phyloP scores from a whole-genome alignment of 1,140 invertebrate genomes.

The Diorhabda elongata region DNA sequence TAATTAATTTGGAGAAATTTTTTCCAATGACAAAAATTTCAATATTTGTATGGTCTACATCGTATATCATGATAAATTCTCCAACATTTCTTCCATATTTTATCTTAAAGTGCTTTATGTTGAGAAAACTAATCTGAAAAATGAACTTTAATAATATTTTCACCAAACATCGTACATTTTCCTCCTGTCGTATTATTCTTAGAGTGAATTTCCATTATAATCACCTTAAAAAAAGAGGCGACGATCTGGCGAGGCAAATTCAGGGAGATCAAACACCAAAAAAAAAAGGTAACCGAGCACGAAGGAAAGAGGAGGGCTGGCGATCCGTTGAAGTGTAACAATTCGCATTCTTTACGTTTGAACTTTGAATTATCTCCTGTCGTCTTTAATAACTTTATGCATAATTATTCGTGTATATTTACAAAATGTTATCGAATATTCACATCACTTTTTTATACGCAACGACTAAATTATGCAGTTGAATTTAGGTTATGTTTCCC shows the following conservation, averaged over 20 bases:
- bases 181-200: background rate
- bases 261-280: background rate
- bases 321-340: slow-evolving; percentile 6
- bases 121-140: no score
- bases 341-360: slow-evolving; percentile 6
- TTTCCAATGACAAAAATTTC: no score
- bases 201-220: slow-evolving; percentile 3
- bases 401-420: no score
- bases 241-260: background rate
- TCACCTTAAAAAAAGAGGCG: background rate
- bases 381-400: background rate
- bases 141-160: background rate
- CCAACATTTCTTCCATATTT: no score
- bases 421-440: no score
- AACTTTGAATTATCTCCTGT: slow-evolving; percentile 8
- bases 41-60: no score
- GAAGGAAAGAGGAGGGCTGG: background rate
- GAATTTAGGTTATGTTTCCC: no score
- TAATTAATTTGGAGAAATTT: no score
- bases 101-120: no score
- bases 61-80: no score
- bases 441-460: no score
- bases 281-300: background rate
- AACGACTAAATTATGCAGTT: no score
- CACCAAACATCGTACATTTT: background rate